Evolutionary conservation across 1,140 invertebrate species (phyloP), one percentile per base, ranked within the genome.

Genomic region (Metopolophium dirhodum): DNA sequence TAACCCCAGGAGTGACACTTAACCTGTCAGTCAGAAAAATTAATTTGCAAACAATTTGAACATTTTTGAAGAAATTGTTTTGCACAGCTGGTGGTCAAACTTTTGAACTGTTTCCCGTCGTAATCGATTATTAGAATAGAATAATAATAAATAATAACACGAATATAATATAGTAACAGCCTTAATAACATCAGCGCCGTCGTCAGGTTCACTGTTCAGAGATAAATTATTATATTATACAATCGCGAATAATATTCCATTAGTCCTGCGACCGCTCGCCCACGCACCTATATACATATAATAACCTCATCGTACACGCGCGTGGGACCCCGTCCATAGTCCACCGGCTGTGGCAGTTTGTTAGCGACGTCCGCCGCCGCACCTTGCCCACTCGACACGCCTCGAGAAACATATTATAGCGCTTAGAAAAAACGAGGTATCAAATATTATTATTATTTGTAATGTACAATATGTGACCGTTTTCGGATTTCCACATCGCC

Each of bases 331-430:
- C 61, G 61, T 14, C 30, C 61, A 14, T 77, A n/a, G 61, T 77
- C 61, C 61, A 77, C 61, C 61, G n/a, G 61, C 61, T 77, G 61
- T 77, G 61, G 61, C n/a, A n/a, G 61, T 77, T 77, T 77, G 61
- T 77, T n/a, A n/a, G 61, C 61, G 61, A n/a, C n/a, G 61, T 77
- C 61, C 61, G 61, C n/a, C 61, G 14, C n/a, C n/a, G n/a, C 61
- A 77, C 61, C 61, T 77, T 77, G 30, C 61, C 14, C 30, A 30
- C 61, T 14, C n/a, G 61, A 77, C 61, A 77, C 61, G 30, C 61
- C 61, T 77, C 14, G 61, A 77, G n/a, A n/a, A 77, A 77, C 61
- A 77, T n/a, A n/a, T 77, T 77, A 77, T 77, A 77, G 61, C 61
- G 61, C 30, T 77, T 77, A 77, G 14, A 77, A 18, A 77, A n/a